Evolutionary conservation across 1,140 invertebrate genomes (phyloP), one percentile per base, ranked within the genome.

Genomic region (Drosophila trapezifrons): DNA sequence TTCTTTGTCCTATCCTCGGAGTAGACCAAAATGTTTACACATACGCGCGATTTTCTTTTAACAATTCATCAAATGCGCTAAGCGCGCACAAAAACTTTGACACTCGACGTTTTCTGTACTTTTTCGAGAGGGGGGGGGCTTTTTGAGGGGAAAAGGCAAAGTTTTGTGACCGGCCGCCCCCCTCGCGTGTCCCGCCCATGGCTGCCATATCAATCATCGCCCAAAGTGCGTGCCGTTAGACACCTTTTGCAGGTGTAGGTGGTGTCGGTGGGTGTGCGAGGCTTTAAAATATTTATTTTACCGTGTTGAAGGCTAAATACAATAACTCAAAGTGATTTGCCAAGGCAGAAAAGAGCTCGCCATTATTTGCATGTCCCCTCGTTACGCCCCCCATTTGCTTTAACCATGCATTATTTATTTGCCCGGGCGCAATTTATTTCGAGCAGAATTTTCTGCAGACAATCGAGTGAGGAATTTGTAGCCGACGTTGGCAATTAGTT

Each of bases 41-140:
- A 87, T 89, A 87, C 80, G 84, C 84, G 76, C 85, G 80, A 89
- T 89, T 87, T 87, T 84, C 84, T 87, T 89, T 87, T 74, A 87
- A 87, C 84, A 87, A 87, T 87, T 87, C 84, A 87, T 87, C 84
- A 87, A 87, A 80, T 69, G 84, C 85, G 84, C 80, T 89, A 84
- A 87, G 85, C 77, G 85, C 76, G 69, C 76, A 74, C 84, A 80
- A 65, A 78, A 87, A 87, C 84, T 87, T 87, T 90, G 84, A 87
- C 84, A 87, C 85, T 80, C 84, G 66, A 87, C 76, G 84, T 66
- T 65, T 49, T 71, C 66, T 69, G 62, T 79, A 76, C 67, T 72
- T 72, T 37, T 37, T 37, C 18, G 4, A 15, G 49, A 52, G 4
- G 17, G 15, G 4, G 17, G 9, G 18, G 49, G 29, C 10, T 20